phyloP scores from a whole-genome alignment of 92 coral and sea anemone genomes.

The Siderastrea radians region DNA sequence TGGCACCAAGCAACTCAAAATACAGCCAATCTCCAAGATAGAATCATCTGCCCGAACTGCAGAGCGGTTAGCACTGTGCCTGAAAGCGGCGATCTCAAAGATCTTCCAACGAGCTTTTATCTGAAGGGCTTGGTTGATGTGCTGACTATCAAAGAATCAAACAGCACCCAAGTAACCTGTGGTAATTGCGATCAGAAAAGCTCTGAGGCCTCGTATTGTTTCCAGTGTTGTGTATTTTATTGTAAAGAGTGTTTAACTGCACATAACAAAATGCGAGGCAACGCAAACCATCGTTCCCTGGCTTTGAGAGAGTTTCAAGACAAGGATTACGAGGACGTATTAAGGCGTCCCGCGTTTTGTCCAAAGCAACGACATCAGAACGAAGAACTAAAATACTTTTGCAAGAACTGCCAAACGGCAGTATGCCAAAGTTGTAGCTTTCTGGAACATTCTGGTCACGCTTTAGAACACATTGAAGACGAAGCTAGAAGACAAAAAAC shows the following conservation, averaged over 20 bases:
- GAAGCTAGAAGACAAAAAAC: conserved; percentile 8
- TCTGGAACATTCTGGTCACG: conserved; percentile 20
- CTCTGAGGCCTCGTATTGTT: not conserved
- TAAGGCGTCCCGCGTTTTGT: conserved; percentile 2
- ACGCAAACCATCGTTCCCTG: not conserved
- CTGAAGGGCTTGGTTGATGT: conserved; percentile 60
- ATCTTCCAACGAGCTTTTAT: conserved; percentile 64
- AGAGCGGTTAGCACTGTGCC: conserved; percentile 31
- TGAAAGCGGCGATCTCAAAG: conserved; percentile 41
- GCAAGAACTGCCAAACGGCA: conserved; percentile 15
- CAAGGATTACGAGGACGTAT: not conserved
- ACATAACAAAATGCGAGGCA: not conserved
- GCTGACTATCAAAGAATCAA: conserved; percentile 6
- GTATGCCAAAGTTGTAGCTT: not conserved
- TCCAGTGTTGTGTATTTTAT: conserved; percentile 8
- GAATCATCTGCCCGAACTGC: not conserved
- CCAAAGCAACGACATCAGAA: conserved; percentile 26
- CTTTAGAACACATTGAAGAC: conserved; percentile 16
- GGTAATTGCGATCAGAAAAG: conserved; percentile 11
- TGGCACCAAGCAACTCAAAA: not conserved
- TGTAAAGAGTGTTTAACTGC: not conserved
- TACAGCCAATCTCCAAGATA: not conserved
- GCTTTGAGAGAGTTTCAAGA: conserved; percentile 4
- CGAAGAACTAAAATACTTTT: conserved; percentile 24
- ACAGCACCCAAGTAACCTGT: not conserved